Evolutionary conservation across 1,140 invertebrate species (phyloP).

Genomic region (Micrasema longulum): DNA sequence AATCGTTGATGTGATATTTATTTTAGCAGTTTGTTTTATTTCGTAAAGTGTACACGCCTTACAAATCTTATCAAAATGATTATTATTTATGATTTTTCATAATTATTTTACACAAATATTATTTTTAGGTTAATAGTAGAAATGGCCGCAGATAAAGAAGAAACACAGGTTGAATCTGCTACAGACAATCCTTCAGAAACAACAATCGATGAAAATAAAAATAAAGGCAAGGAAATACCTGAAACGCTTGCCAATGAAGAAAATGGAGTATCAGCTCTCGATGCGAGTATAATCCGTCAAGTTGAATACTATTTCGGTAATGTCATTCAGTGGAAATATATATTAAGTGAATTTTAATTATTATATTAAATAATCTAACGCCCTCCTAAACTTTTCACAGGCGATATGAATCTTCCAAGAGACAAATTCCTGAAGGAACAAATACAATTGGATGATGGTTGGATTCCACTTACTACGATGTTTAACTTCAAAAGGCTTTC

Average conservation of each 20-base stretch:
- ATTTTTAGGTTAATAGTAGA: constrained; percentile 2
- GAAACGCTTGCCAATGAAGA: constrained; percentile 14
- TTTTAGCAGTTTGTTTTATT: no score
- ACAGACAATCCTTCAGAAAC: background rate
- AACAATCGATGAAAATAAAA: background rate
- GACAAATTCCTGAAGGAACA: constrained; percentile 92
- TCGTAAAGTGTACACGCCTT: no score
- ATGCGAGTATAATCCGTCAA: constrained; percentile 72
- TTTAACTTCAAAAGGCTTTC: constrained; percentile 91
- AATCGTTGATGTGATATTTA: no score
- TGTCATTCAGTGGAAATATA: background rate
- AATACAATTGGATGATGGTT: constrained; percentile 88
- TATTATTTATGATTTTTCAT: no score
- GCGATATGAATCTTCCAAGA: constrained; percentile 88
- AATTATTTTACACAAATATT: no score
- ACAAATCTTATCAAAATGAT: no score
- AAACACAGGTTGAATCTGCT: constrained; percentile 4
- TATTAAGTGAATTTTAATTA: no score
- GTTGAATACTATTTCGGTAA: constrained; percentile 76
- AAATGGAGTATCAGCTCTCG: constrained; percentile 63
- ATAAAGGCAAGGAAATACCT: constrained; percentile 18
- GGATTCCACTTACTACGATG: constrained; percentile 87
- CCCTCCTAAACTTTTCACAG: constrained; percentile 56
- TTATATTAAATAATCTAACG: no score
- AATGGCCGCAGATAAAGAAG: constrained; percentile 19